These are phyloP conservation scores for Hypotaenidia philippensis DNA, from an alignment of 2,797 vertebrate species.

Conservation along the genomic window DNA sequence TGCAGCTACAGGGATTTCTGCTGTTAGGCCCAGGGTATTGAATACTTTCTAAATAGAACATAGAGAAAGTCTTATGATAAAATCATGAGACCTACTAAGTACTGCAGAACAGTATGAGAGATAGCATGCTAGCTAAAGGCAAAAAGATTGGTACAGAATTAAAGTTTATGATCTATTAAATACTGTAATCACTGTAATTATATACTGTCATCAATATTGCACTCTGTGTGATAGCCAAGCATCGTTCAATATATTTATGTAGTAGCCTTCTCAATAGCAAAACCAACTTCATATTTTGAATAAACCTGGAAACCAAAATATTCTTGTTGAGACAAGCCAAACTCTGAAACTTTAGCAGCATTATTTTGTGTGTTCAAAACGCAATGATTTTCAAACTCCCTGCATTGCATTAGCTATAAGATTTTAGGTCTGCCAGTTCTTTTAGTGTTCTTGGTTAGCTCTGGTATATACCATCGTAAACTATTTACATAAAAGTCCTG, in stretches of 20 bases:
- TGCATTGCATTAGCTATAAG: neutral
- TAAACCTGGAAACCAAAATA: slow-evolving; percentile 4
- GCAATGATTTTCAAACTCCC: neutral
- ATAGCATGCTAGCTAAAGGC: neutral
- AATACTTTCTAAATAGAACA: slow-evolving; percentile 25
- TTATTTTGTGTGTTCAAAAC: neutral
- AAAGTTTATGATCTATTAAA: neutral
- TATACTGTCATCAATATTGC: neutral
- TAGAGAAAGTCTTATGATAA: neutral
- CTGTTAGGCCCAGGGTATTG: neutral
- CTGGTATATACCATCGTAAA: neutral
- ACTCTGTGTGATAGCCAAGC: neutral
- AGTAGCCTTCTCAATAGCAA: neutral
- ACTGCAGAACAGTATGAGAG: neutral
- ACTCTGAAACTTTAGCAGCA: neutral
- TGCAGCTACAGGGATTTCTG: neutral
- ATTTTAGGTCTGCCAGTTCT: neutral
- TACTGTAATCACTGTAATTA: slow-evolving; percentile 39
- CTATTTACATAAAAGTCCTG: neutral
- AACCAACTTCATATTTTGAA: neutral
- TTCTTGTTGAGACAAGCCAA: neutral
- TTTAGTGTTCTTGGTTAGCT: neutral
- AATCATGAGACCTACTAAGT: neutral
- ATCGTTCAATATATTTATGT: neutral
- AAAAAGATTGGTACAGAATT: neutral